phyloP scores from a whole-genome alignment of 2,797 vertebrate genomes.

The Paguma larvata region DNA sequence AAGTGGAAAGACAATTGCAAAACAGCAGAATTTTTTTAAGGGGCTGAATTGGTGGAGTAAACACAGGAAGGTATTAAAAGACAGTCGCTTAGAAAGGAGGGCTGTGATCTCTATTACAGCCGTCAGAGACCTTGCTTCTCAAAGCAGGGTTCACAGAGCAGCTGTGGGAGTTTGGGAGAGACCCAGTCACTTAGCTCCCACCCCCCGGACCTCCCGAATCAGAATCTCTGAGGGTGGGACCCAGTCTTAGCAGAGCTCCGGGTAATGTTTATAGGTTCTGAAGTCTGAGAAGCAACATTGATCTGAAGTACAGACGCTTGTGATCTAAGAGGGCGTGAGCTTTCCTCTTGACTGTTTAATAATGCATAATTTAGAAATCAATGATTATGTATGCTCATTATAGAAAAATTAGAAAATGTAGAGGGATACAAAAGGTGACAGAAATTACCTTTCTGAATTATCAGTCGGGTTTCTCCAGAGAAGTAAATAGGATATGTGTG shows the following conservation, averaged over 20 bases:
- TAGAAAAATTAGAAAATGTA: conserved; percentile 29
- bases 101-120: neutral
- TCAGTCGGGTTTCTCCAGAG: neutral
- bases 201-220: neutral
- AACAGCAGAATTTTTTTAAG: neutral
- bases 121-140: neutral
- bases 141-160: neutral
- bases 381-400: neutral
- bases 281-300: neutral
- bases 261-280: neutral
- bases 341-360: neutral
- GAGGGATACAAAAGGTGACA: neutral
- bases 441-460: neutral
- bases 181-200: neutral
- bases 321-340: neutral
- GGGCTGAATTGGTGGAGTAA: neutral
- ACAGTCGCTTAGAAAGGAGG: neutral
- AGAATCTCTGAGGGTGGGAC: neutral
- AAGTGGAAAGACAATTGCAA: neutral
- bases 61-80: neutral
- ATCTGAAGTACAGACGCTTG: neutral
- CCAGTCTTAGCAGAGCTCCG: neutral
- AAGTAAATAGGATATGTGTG: neutral
- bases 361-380: conserved; percentile 13
- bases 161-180: neutral